phyloP scores from a whole-genome alignment of 2,888 invertebrate genomes.

The Ennomos erosarius region DNA sequence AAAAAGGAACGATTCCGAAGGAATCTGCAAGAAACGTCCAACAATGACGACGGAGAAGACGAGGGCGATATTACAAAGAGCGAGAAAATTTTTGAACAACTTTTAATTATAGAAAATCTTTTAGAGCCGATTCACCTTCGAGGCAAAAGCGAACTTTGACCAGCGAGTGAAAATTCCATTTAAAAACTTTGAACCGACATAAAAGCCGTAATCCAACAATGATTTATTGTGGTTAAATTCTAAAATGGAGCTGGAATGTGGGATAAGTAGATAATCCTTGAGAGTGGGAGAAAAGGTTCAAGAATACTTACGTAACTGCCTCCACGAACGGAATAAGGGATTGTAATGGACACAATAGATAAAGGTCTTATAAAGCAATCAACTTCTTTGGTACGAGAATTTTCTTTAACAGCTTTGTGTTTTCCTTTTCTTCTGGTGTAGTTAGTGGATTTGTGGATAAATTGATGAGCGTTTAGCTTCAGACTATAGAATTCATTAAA shows the following conservation, averaged over 20 bases:
- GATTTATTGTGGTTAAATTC: slow-evolving; percentile 53
- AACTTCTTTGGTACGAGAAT: slow-evolving; percentile 31
- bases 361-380: slow-evolving; percentile 40
- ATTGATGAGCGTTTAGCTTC: slow-evolving; percentile 26
- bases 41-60: slow-evolving; percentile 32
- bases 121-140: slow-evolving; percentile 51
- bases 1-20: slow-evolving; percentile 38
- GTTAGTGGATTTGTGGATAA: slow-evolving; percentile 28
- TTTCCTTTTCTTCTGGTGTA: slow-evolving; percentile 26
- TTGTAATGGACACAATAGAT: slow-evolving; percentile 41
- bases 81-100: slow-evolving; percentile 48
- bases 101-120: slow-evolving; percentile 60
- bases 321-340: slow-evolving; percentile 28
- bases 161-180: slow-evolving; percentile 54
- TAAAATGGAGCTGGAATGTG: slow-evolving; percentile 38
- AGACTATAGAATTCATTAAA: slow-evolving; percentile 1
- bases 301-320: slow-evolving; percentile 34
- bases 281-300: slow-evolving; percentile 37
- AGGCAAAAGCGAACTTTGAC: slow-evolving; percentile 49
- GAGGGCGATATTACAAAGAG: slow-evolving; percentile 38
- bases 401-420: slow-evolving; percentile 29
- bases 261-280: slow-evolving; percentile 40
- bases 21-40: slow-evolving; percentile 38
- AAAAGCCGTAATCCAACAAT: slow-evolving; percentile 53
- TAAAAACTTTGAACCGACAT: slow-evolving; percentile 54